A percentile compares a stretch with the other conserved stretches of the same genome.
phyloP scores from a whole-genome alignment of 30 jellyfish, hydroid and myxozoan species.

The Aurelia aurita region DNA sequence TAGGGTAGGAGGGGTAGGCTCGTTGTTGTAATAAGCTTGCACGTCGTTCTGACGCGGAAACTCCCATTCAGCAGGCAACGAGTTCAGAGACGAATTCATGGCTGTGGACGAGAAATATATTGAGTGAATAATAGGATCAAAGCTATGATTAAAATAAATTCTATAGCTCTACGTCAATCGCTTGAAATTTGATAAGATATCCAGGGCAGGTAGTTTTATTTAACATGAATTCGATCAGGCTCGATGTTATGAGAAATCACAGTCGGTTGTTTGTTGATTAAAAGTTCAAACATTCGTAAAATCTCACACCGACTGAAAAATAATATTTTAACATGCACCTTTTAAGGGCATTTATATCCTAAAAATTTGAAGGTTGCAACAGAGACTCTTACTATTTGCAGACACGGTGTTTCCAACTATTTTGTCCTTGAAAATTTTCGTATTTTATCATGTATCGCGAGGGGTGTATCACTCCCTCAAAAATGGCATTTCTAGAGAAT shows the following conservation, averaged over 20 bases:
- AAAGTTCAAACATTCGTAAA: background rate
- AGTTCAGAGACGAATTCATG: conserved; percentile 54
- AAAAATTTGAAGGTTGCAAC: too few species aligned
- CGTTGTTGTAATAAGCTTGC: conserved; percentile 2
- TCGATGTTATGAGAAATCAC: conserved; percentile 30
- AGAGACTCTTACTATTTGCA: too few species aligned
- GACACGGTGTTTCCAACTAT: too few species aligned
- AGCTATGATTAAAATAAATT: too few species aligned
- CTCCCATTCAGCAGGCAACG: conserved; percentile 42
- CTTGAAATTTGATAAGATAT: background rate
- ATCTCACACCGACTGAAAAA: background rate
- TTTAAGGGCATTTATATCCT: too few species aligned
- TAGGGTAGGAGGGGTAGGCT: conserved; percentile 3
- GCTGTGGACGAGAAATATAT: conserved; percentile 9
- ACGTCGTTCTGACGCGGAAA: background rate
- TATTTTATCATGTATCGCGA: too few species aligned
- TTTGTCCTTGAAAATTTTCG: too few species aligned
- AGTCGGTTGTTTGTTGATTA: background rate
- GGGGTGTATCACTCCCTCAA: too few species aligned
- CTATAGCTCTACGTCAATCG: background rate
- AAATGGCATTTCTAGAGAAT: too few species aligned
- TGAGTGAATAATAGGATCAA: background rate
- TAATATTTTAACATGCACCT: background rate
- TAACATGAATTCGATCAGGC: background rate
- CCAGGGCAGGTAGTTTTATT: conserved; percentile 15